phyloP scores from a whole-genome alignment of 2,113 vertebrate genomes.

The Melanocharis versteri region DNA sequence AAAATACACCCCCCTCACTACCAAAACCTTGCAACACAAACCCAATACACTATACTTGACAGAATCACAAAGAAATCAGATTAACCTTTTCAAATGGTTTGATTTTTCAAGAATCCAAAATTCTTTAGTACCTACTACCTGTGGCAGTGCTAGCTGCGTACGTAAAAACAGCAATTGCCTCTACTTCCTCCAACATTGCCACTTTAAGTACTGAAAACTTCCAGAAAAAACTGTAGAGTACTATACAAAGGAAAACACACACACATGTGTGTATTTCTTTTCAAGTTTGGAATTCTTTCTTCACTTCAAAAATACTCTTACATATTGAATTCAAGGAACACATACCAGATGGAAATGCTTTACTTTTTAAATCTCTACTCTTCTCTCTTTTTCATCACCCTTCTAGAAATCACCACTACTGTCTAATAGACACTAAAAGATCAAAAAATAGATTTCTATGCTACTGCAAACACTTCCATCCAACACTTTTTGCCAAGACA shows the following conservation, averaged over 20 bases:
- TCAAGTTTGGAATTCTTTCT: background rate
- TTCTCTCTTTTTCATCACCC: background rate
- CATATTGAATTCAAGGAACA: background rate
- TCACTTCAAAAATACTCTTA: background rate
- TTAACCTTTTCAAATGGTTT: background rate
- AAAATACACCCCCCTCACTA: background rate
- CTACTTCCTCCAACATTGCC: background rate
- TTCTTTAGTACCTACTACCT: background rate
- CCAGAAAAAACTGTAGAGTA: background rate
- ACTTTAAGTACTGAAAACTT: background rate
- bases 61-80: background rate
- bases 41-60: background rate
- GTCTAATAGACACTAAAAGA: background rate
- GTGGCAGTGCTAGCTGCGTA: background rate
- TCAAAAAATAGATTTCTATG: background rate
- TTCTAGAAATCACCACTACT: background rate
- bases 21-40: background rate
- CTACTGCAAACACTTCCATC: background rate
- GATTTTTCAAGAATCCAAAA: background rate
- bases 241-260: background rate
- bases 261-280: fast-evolving
- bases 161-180: background rate
- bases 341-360: background rate
- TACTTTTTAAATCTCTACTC: background rate
- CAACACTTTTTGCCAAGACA: background rate